phyloP scores from a whole-genome alignment of 1,140 invertebrate genomes.

The Diorhabda elongata region DNA sequence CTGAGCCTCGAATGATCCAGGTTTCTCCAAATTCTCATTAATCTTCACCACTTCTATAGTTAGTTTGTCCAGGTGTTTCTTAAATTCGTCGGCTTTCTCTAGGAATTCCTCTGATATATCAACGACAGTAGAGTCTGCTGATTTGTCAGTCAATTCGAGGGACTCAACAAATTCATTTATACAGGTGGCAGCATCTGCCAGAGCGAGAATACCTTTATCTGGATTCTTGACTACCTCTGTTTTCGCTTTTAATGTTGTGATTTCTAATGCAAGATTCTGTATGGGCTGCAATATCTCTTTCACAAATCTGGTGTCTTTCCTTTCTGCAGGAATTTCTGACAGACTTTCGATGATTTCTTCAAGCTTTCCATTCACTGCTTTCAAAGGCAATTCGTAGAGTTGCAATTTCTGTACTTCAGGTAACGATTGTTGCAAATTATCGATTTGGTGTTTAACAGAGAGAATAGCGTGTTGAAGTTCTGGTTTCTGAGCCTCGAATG shows the following conservation, averaged over 20 bases:
- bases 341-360: neutral
- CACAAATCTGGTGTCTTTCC: constrained; percentile 3
- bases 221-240: neutral
- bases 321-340: neutral
- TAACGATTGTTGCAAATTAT: constrained; percentile 11
- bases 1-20: constrained; percentile 5
- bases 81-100: constrained; percentile 11
- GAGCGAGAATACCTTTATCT: constrained; percentile 5
- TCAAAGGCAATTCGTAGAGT: constrained; percentile 18
- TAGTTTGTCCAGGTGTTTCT: constrained; percentile 18
- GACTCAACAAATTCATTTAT: constrained; percentile 9
- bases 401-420: constrained; percentile 13
- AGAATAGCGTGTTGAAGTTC: constrained; percentile 17
- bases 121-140: neutral
- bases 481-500: constrained; percentile 8
- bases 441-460: constrained; percentile 22
- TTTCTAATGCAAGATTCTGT: neutral
- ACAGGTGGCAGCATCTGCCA: constrained; percentile 3
- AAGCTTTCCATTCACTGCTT: constrained; percentile 15
- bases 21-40: constrained; percentile 11
- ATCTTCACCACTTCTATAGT: constrained; percentile 12
- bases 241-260: neutral
- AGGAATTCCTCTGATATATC: constrained; percentile 16
- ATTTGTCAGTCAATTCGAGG: constrained; percentile 11
- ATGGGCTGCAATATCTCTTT: neutral